Base-by-base conservation (phyloP, 2,797 vertebrate species). In the Schizopygopsis pylzovi region DNA sequence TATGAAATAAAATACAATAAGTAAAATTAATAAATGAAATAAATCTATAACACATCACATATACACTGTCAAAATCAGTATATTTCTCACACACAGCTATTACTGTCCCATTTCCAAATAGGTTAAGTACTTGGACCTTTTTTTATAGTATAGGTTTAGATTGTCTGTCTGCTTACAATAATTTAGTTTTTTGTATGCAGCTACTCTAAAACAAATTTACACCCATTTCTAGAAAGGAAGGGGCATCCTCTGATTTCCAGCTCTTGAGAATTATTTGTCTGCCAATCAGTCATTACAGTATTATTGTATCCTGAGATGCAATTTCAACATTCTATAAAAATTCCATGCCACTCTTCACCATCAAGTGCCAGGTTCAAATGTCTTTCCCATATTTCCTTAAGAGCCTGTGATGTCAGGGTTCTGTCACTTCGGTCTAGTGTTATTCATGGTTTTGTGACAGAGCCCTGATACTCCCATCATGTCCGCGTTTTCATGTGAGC, bases 241-340 rank as follows among this genome's bases (percentile, higher is more conserved):
- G 76, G 33, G 47, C 77, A 8, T 47, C 70, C 77, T 86, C 71
- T 47, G 65, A 25, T 20, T 85, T 85, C 72, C 54, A 39, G 15
- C 49, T 47, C 15, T 37, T 85, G n/a, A 80, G 39, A 70, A 82
- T 22, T 25, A 88, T 82, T 67, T 88, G 67, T 47, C 80, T 83
- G 39, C 54, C 79, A 43, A 43, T 43, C 43, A 43, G 43, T 43
- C 43, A 43, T 10, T 43, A 9, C 22, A 37, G 3, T 37, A 83
- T 75, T 28, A 33, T 81, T 16, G 20, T 72, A 54, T 88, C 70
- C 45, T 78, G 47, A 59, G 68, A 88, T 22, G 63, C 43, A 12
- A 0, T 56, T 49, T 73, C 83, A 63, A 76, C 63, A 11, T 70
- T 59, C 9, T 45, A 61, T 84, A 61, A 83, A 83, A 63, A 85